Evolutionary conservation across 2,113 vertebrate genomes (phyloP).

Genomic region (Pungitius pungitius): DNA sequence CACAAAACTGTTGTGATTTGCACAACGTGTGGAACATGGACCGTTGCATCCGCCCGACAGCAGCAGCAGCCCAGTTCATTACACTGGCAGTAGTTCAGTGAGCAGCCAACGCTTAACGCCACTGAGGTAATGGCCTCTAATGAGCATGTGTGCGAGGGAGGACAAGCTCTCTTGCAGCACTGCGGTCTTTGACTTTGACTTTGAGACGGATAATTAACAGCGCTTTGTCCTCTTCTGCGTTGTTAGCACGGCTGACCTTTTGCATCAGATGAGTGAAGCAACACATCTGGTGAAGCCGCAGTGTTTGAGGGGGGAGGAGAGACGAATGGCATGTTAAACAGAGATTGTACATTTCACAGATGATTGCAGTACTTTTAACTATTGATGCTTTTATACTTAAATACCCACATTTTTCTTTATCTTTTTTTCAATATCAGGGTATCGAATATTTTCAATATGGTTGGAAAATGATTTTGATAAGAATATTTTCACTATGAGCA

Average conservation of each 20-base stretch:
- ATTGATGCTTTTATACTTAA: neutral
- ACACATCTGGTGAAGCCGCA: conserved; percentile 51
- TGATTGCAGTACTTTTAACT: neutral
- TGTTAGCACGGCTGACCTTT: conserved; percentile 63
- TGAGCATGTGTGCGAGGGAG: conserved; percentile 26
- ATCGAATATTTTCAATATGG: neutral
- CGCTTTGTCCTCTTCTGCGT: conserved; percentile 44
- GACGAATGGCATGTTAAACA: conserved; percentile 34
- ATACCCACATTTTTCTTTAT: conserved; percentile 5
- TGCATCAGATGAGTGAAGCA: conserved; percentile 52
- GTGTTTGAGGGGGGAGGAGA: conserved; percentile 22
- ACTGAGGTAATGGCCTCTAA: conserved; percentile 48
- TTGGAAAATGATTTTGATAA: neutral
- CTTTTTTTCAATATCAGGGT: neutral
- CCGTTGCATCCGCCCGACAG: conserved; percentile 28
- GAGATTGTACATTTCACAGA: neutral
- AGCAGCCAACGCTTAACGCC: neutral
- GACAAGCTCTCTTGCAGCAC: conserved; percentile 28
- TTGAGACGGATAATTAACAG: conserved; percentile 57
- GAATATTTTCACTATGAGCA: too few species aligned
- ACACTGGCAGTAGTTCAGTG: conserved; percentile 33
- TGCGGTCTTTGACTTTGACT: conserved; percentile 52
- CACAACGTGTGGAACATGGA: neutral
- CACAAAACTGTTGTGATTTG: neutral
- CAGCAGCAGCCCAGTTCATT: conserved; percentile 45